Evolutionary conservation across 2,113 vertebrate genomes (phyloP).

Genomic region (Phalacrocorax brasilianus): DNA sequence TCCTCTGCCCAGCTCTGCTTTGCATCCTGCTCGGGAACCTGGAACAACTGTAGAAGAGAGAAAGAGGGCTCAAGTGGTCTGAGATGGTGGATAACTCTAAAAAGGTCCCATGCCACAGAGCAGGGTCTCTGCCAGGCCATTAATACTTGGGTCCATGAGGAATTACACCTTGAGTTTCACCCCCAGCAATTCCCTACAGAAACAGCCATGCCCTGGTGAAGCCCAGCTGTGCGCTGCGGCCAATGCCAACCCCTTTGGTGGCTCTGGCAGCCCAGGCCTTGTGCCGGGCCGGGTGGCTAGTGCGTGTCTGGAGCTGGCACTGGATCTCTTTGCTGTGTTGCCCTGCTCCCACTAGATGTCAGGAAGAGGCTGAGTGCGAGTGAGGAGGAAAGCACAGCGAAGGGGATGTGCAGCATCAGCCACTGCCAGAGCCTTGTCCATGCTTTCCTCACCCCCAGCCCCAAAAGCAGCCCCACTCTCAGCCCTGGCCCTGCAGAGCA

Average conservation of each 20-base stretch:
- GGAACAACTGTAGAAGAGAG: background rate
- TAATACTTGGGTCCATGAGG: background rate
- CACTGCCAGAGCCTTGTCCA: background rate
- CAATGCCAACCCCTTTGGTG: background rate
- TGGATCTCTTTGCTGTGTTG: background rate
- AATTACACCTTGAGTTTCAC: background rate
- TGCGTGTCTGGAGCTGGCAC: background rate
- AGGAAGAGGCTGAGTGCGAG: slow-evolving; percentile 27
- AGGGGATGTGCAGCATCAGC: background rate
- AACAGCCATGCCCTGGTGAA: background rate
- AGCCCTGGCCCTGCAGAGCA: no score
- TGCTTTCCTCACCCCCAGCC: background rate
- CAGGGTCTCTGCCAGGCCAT: background rate
- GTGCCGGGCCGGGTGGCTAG: rapidly evolving
- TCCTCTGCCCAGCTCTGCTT: background rate
- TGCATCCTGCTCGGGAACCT: background rate
- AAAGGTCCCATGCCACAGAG: background rate
- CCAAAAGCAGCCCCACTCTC: background rate
- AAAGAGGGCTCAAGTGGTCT: background rate
- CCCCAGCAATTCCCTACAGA: background rate
- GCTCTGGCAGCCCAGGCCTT: background rate
- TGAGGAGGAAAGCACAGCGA: background rate
- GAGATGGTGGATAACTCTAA: background rate
- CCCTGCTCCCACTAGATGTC: slow-evolving; percentile 61
- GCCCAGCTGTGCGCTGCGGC: background rate